Conservation (phyloP, 2,797 vertebrate species). For the Podarcis siculus region DNA sequence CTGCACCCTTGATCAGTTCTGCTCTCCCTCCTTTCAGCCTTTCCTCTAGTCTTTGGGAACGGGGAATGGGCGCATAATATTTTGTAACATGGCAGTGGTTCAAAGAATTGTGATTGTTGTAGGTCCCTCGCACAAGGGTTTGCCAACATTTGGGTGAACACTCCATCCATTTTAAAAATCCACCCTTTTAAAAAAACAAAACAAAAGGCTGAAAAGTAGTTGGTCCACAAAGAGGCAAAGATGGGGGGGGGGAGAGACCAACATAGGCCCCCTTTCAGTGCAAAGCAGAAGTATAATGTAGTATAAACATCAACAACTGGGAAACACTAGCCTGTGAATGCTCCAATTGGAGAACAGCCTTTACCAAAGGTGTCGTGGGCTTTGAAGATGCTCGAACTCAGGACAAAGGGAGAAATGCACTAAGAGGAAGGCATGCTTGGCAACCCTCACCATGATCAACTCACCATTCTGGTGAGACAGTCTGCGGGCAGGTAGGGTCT, state of each 20-base stretch:
- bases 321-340: no score
- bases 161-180: conserved; percentile 61
- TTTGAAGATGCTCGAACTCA: no score
- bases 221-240: conserved; percentile 68
- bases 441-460: no score
- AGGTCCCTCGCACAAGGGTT: conserved; percentile 65
- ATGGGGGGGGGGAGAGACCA: conserved; percentile 28
- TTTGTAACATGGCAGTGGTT: conserved; percentile 55
- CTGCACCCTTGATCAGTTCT: conserved; percentile 32
- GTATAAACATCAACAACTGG: no score
- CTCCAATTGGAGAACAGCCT: no score
- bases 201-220: conserved; percentile 59
- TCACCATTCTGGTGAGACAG: no score
- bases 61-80: conserved; percentile 63
- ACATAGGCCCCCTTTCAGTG: conserved; percentile 61
- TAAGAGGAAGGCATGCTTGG: no score
- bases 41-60: conserved; percentile 46
- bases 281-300: conserved; percentile 40
- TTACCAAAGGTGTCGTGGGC: no score
- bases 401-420: no score
- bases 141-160: conserved; percentile 64
- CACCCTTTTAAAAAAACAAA: conserved; percentile 27
- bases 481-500: no score
- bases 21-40: conserved; percentile 55
- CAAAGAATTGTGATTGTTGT: conserved; percentile 51